Base-by-base conservation (phyloP, 1,140 invertebrate genomes). In the Dendroctonus ponderosae region DNA sequence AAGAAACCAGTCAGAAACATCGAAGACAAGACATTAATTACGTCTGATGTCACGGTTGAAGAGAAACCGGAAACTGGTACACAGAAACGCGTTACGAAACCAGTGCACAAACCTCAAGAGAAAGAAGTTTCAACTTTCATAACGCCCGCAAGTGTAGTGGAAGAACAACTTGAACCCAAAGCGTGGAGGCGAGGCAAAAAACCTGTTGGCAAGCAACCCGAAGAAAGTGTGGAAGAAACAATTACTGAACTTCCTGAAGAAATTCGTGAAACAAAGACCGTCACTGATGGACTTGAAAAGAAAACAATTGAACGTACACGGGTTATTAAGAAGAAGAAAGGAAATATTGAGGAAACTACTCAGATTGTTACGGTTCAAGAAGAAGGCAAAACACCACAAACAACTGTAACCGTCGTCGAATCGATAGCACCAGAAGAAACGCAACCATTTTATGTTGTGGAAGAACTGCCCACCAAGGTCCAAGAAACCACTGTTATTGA, bases 61-160 rank as follows among this genome's bases (percentile, higher is more conserved):
- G 59, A 77, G 37, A 76, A 71, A 57, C 58, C 82, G 11, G 81
- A 83, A 69, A 73, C 73, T 43, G 76, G 82, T 53, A 71, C 77
- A 50, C 62, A 83, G 11, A 81, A 80, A 73, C 72, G 79, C 62
- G 63, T 80, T 54, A 67, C 77, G 5, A 9, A 12, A 56, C 6
- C 15, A 26, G 4, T 26, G 26, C 26, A 26, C 26, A 14, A 39
- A 62, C 41, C 61, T n/a, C 39, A 56, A 61, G 14, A 40, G 39
- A 15, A 78, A 61, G 77, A 79, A 62, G 76, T 79, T 37, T 14
- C 63, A 42, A 2, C 74, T 77, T 49, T 62, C 78, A 38, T 70
- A 72, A 44, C 12, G 12, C 26, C 52, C 52, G 52, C 2, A 52
- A 1, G 26, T 26, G 26, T 26, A 26, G 26, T 26, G 26, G 26